Base-by-base conservation (phyloP, 1,140 invertebrate genomes). In the Danaus plexippus region DNA sequence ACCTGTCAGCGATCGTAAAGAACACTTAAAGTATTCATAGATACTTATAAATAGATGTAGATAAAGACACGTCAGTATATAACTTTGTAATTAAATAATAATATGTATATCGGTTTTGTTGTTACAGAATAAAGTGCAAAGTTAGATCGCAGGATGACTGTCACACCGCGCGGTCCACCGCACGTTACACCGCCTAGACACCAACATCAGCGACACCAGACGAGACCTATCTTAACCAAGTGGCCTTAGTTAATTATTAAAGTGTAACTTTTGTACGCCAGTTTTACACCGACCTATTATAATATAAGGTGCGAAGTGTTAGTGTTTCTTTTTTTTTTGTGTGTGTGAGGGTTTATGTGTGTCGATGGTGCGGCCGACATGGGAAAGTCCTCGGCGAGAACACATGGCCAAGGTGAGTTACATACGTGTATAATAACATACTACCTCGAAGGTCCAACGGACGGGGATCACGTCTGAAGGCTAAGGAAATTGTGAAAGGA, bases 311-410 rank as follows among this genome's bases (percentile, higher is more conserved):
- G 70, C 75, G 75, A 69, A 76, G 77, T 80, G 73, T 66, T 71
- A 77, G 77, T 80, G 73, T 77, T 76, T 68, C 73, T 32, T 32
- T 32, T 32, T 22, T 32, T 32, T 32, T 32, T 32, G 75, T 69
- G 77, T 67, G 77, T 64, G 77, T 80, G 41, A 41, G 78, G 74
- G 73, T 79, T 63, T 77, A 75, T 75, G 80, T 76, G 80, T 75
- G 80, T 80, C 71, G 78, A 86, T 86, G 83, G 80, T 86, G 78
- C 78, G 83, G 77, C 77, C 85, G 85, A 87, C 85, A 88, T 88
- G 85, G 87, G 87, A 87, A 87, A 88, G 71, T 87, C 85, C 80
- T 88, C 85, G 76, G 85, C 84, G 70, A 87, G 81, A 87, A 87
- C 87, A 87, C 85, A 88, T 80, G 85, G 85, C 64, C 85, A 87